phyloP scores from a whole-genome alignment of 1,140 invertebrate genomes.

The Palaemon carinicauda region DNA sequence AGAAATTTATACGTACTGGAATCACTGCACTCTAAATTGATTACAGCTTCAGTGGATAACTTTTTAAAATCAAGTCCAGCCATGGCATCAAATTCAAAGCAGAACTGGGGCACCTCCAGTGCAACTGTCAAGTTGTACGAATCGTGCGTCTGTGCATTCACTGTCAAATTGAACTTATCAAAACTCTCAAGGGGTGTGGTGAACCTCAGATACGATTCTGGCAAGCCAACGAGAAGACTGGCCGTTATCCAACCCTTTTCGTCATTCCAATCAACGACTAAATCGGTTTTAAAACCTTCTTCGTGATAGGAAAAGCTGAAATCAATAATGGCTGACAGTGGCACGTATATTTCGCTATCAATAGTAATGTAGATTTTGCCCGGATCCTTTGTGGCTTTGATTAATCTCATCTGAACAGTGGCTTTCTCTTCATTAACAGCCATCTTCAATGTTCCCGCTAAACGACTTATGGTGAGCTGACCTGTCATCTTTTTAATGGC shows the following conservation, averaged over 20 bases:
- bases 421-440: conserved; percentile 21
- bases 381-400: neutral
- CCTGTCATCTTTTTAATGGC: neutral
- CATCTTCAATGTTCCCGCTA: conserved; percentile 7
- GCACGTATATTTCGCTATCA: conserved; percentile 1
- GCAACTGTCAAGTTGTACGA: neutral
- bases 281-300: neutral
- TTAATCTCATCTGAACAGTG: neutral
- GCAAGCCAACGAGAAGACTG: conserved; percentile 14
- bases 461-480: neutral
- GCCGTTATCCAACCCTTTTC: conserved; percentile 5
- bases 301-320: neutral
- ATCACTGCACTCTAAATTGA: no score
- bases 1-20: neutral
- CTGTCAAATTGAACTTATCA: conserved; percentile 18
- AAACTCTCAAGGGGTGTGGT: conserved; percentile 3
- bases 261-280: conserved; percentile 28
- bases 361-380: neutral
- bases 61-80: no score
- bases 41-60: no score
- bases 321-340: neutral
- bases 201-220: conserved; percentile 10
- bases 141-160: conserved; percentile 5
- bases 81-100: neutral
- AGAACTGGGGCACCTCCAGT: neutral